phyloP scores from a whole-genome alignment of 1,140 invertebrate species.

The Cataglyphis hispanica region DNA sequence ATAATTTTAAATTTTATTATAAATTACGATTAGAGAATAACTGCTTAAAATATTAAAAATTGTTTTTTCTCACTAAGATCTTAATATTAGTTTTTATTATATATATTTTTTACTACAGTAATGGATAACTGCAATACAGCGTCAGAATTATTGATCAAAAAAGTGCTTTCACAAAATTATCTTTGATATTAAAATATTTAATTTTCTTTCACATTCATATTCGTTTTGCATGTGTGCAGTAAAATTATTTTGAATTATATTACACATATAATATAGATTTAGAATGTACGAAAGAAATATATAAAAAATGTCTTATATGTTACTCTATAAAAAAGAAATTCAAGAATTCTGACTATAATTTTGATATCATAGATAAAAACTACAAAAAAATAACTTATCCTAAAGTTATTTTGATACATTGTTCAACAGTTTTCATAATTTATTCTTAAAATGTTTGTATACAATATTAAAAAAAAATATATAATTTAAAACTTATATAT shows the following conservation, averaged over 20 bases:
- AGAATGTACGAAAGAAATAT: too few relatives aligned
- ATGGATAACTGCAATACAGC: conserved; percentile 61
- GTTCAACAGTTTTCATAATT: conserved; percentile 39
- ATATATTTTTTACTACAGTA: too few relatives aligned
- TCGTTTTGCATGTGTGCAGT: not conserved
- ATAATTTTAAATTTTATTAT: conserved; percentile 66
- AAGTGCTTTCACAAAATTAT: conserved; percentile 19
- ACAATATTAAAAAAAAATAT: conserved; percentile 22
- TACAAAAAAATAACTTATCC: conserved; percentile 35
- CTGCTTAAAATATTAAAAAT: conserved; percentile 63
- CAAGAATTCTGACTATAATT: conserved; percentile 72
- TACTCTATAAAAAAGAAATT: conserved; percentile 24
- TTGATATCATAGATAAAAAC: conserved; percentile 29
- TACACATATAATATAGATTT: too few relatives aligned
- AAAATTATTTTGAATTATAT: not conserved
- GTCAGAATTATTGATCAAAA: conserved; percentile 71
- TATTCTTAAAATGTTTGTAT: not conserved
- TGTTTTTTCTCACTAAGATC: conserved; percentile 43
- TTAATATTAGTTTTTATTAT: conserved; percentile 24
- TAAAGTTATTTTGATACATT: conserved; percentile 5
- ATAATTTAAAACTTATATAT: not conserved
- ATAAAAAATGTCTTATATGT: not conserved
- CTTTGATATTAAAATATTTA: not conserved
- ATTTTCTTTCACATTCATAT: not conserved
- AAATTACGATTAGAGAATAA: conserved; percentile 60